Evolutionary conservation across 2,113 vertebrate species (phyloP).

Genomic region (Jaculus jaculus): DNA sequence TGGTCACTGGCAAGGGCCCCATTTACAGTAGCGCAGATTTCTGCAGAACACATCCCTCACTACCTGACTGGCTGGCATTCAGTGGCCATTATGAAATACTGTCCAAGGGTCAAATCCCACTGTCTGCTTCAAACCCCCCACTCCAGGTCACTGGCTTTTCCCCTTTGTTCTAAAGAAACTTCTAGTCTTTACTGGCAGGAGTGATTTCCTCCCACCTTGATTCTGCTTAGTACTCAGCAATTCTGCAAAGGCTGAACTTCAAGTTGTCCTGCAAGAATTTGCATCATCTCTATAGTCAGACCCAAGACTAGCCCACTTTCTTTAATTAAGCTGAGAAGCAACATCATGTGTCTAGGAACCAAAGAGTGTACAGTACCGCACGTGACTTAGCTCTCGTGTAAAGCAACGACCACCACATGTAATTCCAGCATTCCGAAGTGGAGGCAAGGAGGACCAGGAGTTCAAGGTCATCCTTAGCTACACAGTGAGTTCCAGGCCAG

Average conservation of each 20-base stretch:
- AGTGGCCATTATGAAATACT: neutral
- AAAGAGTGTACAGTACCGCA: neutral
- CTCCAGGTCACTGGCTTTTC: neutral
- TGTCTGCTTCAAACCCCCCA: neutral
- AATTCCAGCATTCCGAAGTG: neutral
- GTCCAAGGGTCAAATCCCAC: neutral
- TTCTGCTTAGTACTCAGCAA: neutral
- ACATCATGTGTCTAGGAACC: neutral
- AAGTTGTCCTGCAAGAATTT: neutral
- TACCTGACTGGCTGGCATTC: neutral
- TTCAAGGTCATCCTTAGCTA: neutral
- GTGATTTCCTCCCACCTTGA: neutral
- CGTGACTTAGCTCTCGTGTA: neutral
- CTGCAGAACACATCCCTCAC: neutral
- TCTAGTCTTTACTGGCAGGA: neutral
- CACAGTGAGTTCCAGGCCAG: neutral
- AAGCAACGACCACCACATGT: neutral
- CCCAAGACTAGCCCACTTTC: conserved; percentile 24
- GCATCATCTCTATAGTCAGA: neutral
- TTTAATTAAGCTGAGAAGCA: conserved; percentile 8
- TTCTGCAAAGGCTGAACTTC: conserved; percentile 14
- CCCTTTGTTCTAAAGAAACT: neutral
- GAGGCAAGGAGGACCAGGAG: neutral
- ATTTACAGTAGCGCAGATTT: neutral
- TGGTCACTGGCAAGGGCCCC: neutral